Evolutionary conservation across 1,140 invertebrate genomes (phyloP).

Genomic region (Achatina immaculata): DNA sequence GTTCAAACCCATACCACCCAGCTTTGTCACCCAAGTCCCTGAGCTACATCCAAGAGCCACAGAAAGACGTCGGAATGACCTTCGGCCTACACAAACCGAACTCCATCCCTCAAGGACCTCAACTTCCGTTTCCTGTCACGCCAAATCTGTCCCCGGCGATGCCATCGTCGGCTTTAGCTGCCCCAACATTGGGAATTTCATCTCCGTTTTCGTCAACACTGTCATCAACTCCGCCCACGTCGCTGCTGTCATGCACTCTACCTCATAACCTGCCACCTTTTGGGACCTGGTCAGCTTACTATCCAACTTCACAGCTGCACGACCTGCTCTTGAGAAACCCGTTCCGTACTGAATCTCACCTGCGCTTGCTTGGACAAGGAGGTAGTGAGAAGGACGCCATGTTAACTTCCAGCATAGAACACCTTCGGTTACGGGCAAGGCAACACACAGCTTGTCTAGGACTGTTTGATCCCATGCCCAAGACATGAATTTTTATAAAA

Average conservation of each 20-base stretch:
- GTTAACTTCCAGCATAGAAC: slow-evolving; percentile 51
- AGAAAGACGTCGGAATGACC: neutral
- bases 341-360: neutral
- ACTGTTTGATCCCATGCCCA: slow-evolving; percentile 38
- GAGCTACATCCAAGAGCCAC: slow-evolving; percentile 17
- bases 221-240: slow-evolving; percentile 10
- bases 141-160: slow-evolving; percentile 29
- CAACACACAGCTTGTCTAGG: slow-evolving; percentile 49
- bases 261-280: neutral
- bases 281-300: slow-evolving; percentile 14
- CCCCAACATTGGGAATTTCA: neutral
- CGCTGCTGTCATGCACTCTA: neutral
- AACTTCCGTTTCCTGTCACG: slow-evolving; percentile 13
- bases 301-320: slow-evolving; percentile 10
- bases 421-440: slow-evolving; percentile 44
- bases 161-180: neutral
- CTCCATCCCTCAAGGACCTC: neutral
- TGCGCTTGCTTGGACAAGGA: slow-evolving; percentile 4
- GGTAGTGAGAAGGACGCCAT: slow-evolving; percentile 41
- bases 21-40: neutral
- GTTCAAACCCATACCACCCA: slow-evolving; percentile 27
- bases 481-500: neutral
- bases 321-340: slow-evolving; percentile 18
- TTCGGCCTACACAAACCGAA: slow-evolving; percentile 7
- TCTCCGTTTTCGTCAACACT: slow-evolving; percentile 20